Evolutionary conservation across 1,140 invertebrate genomes (phyloP).

Genomic region (Macrosteles quadrilineatus): DNA sequence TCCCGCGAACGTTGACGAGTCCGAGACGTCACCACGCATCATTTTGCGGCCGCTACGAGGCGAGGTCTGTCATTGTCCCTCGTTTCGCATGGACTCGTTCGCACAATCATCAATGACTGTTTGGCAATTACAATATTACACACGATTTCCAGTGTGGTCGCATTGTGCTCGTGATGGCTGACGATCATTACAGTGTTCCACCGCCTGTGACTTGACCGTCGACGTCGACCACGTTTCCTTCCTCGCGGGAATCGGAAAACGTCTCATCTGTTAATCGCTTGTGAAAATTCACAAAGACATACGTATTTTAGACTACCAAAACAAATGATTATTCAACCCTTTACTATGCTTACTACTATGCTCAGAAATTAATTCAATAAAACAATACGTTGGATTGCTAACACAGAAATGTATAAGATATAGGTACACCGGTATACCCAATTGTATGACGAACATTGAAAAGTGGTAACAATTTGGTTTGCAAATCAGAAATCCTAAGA

Average conservation of each 20-base stretch:
- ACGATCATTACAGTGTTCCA: not conserved
- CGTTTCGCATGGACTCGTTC: not conserved
- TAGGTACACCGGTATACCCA: no score
- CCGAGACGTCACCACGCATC: not conserved
- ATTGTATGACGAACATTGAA: no score
- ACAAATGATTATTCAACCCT: no score
- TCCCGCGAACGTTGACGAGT: not conserved
- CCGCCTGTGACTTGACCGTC: not conserved
- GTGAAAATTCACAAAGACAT: no score
- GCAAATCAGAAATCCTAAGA: no score
- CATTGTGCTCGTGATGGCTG: not conserved
- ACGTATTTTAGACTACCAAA: no score
- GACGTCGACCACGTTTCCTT: not conserved
- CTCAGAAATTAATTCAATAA: no score
- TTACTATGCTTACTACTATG: no score
- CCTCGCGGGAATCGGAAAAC: not conserved
- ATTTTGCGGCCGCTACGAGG: not conserved
- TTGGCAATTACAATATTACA: slow-evolving; percentile 17
- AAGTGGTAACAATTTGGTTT: no score
- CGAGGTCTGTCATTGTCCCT: not conserved
- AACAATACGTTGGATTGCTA: no score
- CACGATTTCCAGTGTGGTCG: not conserved
- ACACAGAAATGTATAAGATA: no score
- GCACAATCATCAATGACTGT: slow-evolving; percentile 13
- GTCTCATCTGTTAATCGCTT: no score